phyloP scores from a whole-genome alignment of 2,113 vertebrate species.

The Ctenodactylus gundi region DNA sequence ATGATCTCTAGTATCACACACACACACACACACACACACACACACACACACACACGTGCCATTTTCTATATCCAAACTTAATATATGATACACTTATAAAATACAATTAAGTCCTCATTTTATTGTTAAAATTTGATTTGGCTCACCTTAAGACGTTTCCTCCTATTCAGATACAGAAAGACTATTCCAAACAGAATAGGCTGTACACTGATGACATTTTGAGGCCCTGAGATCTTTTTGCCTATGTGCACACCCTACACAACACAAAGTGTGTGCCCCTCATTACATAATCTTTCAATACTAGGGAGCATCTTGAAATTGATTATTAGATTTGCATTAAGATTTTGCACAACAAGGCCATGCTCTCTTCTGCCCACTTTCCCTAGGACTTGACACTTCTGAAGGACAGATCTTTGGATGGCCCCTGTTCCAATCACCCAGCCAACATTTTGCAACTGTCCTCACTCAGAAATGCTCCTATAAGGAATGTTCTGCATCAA shows the following conservation, averaged over 20 bases:
- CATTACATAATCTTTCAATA: not conserved
- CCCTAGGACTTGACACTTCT: not conserved
- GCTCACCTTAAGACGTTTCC: not conserved
- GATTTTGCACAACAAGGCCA: not conserved
- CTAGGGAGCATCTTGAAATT: not conserved
- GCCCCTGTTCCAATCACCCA: not conserved
- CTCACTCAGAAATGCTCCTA: not conserved
- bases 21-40: too few species aligned
- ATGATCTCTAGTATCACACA: too few species aligned
- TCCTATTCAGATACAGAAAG: constrained; percentile 51
- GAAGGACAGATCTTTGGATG: constrained; percentile 15
- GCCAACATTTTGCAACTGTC: not conserved
- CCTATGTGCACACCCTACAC: not conserved
- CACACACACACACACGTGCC: too few species aligned
- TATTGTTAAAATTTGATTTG: not conserved
- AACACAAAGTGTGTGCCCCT: not conserved
- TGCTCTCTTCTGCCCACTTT: not conserved
- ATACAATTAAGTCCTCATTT: not conserved
- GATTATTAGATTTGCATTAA: not conserved
- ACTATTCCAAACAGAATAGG: constrained; percentile 46
- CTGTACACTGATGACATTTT: not conserved
- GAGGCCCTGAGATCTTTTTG: not conserved
- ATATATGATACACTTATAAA: not conserved
- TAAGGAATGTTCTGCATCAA: constrained; percentile 15
- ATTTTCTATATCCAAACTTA: not conserved